Evolutionary conservation across 2,113 vertebrate species (phyloP).

Genomic region (Gymnobelideus leadbeateri): DNA sequence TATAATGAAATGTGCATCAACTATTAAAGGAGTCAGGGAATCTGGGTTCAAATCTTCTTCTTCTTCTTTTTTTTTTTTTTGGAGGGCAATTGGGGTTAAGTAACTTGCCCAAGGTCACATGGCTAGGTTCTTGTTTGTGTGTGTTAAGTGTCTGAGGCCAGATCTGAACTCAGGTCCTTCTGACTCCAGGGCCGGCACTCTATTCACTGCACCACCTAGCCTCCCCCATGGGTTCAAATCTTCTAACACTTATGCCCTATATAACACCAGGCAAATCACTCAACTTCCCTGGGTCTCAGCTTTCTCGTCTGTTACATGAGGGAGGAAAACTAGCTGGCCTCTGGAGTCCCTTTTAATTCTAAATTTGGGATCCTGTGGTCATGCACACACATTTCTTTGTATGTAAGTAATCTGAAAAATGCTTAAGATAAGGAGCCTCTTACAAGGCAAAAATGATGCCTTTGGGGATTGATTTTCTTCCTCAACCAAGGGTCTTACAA

Average conservation of each 20-base stretch:
- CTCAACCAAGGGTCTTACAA: neutral
- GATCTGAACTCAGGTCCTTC: no score
- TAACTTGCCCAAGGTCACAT: no score
- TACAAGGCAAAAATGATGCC: neutral
- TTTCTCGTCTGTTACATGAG: neutral
- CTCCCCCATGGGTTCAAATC: neutral
- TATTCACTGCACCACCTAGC: no score
- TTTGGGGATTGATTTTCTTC: neutral
- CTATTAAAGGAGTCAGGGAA: neutral
- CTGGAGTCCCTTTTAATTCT: neutral
- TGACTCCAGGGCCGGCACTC: no score
- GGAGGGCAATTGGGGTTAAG: no score
- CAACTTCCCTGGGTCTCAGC: neutral
- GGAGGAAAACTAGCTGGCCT: neutral
- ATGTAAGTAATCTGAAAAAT: neutral
- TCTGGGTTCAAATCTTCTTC: neutral
- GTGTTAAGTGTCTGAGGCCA: no score
- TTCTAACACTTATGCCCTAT: neutral
- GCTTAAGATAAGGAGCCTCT: neutral
- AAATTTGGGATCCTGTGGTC: constrained; percentile 11
- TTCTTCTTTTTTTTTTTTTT: no score
- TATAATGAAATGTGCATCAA: neutral
- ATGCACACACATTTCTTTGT: neutral
- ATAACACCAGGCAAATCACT: neutral
- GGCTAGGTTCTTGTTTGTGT: no score